Evolutionary conservation across 2,888 invertebrate species (phyloP).

Genomic region (Muschampia plurimacula): DNA sequence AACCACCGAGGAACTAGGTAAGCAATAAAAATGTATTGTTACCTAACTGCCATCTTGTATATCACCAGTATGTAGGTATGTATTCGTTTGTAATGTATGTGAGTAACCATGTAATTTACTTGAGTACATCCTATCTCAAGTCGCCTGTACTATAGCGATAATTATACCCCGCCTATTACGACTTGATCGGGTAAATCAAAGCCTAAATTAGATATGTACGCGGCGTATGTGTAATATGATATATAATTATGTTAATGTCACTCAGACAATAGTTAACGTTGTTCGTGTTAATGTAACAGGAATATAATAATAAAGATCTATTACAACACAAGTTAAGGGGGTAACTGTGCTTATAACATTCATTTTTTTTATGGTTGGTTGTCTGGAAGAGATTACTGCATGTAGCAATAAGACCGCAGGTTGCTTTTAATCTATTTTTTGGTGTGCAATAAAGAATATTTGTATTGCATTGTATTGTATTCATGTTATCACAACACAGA

Average conservation of each 20-base stretch:
- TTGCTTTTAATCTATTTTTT: too few species aligned
- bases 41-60: too few species aligned
- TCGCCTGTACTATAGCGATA: slow-evolving; percentile 19
- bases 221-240: neutral
- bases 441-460: too few species aligned
- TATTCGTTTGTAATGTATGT: neutral
- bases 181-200: slow-evolving; percentile 10
- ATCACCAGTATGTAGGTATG: neutral
- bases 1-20: too few species aligned
- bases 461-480: too few species aligned
- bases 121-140: slow-evolving; percentile 3
- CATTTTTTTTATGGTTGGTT: too few species aligned
- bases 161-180: slow-evolving; percentile 21
- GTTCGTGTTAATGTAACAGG: neutral
- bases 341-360: too few species aligned
- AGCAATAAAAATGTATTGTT: too few species aligned
- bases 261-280: neutral
- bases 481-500: too few species aligned
- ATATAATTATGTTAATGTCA: slow-evolving; percentile 12
- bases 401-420: too few species aligned
- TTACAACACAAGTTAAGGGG: neutral
- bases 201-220: slow-evolving; percentile 28
- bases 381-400: too few species aligned
- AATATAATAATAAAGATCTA: neutral
- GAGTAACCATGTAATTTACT: slow-evolving; percentile 3